These are phyloP conservation scores for Naja naja DNA, from an alignment of 2,113 vertebrate species.

Conservation along the genomic window DNA sequence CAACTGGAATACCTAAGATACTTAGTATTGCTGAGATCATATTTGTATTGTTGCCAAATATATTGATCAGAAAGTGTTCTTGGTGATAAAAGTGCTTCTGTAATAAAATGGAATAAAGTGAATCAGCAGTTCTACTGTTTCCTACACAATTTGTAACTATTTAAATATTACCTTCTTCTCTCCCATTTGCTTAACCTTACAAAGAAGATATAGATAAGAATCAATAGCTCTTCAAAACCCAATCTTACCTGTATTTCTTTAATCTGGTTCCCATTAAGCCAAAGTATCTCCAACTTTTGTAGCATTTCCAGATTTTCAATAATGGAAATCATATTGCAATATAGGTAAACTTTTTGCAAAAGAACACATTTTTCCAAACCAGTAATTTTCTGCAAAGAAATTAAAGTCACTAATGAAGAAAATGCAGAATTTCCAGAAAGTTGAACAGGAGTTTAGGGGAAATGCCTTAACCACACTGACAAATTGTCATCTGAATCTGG, in stretches of 20 bases:
- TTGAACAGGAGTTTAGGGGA: background rate
- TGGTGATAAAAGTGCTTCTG: background rate
- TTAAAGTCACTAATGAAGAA: background rate
- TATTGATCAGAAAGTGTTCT: background rate
- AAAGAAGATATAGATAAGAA: background rate
- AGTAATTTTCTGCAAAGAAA: constrained; percentile 70
- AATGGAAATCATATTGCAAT: constrained; percentile 78
- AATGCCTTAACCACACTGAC: background rate
- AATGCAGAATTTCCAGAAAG: background rate
- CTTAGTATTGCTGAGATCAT: background rate
- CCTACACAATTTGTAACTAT: background rate
- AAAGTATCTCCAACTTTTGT: constrained; percentile 70
- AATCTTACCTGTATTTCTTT: constrained; percentile 72
- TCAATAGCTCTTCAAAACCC: background rate
- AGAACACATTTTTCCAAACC: constrained; percentile 71
- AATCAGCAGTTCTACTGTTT: background rate
- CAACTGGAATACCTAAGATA: background rate
- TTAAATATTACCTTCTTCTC: background rate
- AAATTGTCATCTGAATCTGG: background rate
- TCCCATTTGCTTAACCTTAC: background rate
- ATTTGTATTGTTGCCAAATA: background rate
- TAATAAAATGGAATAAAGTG: background rate
- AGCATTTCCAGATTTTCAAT: constrained; percentile 75
- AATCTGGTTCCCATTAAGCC: constrained; percentile 82
- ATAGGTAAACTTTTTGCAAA: constrained; percentile 79